phyloP scores from a whole-genome alignment of 2,113 vertebrate genomes.

The Deroptyus accipitrinus region DNA sequence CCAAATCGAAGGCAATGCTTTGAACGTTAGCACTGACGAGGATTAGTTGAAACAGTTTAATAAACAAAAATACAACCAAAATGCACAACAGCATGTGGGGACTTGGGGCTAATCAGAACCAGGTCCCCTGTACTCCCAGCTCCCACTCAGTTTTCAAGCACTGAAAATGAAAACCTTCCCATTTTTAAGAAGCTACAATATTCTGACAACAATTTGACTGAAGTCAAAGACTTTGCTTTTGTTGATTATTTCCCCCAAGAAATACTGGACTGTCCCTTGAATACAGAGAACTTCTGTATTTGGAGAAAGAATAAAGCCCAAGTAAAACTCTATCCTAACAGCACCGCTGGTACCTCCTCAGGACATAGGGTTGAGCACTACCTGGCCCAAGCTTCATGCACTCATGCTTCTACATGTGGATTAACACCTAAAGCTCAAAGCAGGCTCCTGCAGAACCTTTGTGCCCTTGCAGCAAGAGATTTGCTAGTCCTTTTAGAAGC shows the following conservation, averaged over 20 bases:
- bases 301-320: background rate
- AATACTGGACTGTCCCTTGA: background rate
- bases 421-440: fast-evolving
- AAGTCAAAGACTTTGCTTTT: background rate
- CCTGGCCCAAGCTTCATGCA: fast-evolving
- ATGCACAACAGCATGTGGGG: background rate
- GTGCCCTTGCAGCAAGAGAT: background rate
- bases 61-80: slow-evolving; percentile 21
- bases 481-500: background rate
- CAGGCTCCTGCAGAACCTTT: background rate
- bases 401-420: fast-evolving
- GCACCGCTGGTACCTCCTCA: background rate
- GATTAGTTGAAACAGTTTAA: background rate
- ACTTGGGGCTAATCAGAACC: slow-evolving; percentile 44
- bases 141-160: slow-evolving; percentile 47
- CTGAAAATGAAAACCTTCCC: background rate
- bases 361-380: background rate
- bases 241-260: background rate
- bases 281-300: background rate
- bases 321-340: background rate
- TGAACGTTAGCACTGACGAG: background rate
- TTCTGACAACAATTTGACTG: background rate
- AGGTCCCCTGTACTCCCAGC: slow-evolving; percentile 20
- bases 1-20: background rate
- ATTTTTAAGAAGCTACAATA: background rate